Evolutionary conservation across 1,140 invertebrate species (phyloP), one percentile per base, ranked within the genome.

Genomic region (Drosophila subobscura): DNA sequence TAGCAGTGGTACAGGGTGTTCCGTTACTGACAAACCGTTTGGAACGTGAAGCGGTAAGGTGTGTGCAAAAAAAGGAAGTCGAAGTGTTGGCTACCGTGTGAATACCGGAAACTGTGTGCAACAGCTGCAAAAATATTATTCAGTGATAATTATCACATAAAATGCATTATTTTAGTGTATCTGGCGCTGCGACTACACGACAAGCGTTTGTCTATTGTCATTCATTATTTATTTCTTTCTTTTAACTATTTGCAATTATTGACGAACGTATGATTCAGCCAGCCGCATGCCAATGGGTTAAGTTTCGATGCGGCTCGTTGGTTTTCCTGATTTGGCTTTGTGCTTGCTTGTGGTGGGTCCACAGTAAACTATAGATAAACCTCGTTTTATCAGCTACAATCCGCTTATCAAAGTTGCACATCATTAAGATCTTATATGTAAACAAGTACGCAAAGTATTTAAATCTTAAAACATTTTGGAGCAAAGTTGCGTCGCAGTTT

Each of bases 321-420:
- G 16, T 20, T 1, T 20, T 0, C 16, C 16, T 20, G 16, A 0
- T 20, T 20, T 20, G 0, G 16, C 16, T 37, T 3, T 37, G 33
- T 10, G 10, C 10, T 10, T 33, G 29, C 27, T 29, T 29, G 27
- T 2, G 4, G 1, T 3, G 27, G 44, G 23, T 45, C 51, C 68
- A 45, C 56, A 37, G 10, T 68, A 61, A 85, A 79, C 70, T 77
- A 77, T 72, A 72, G 74, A 88, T 86, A 86, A 83, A 79, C 88
- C 83, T 76, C 3, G 49, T 71, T 71, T 83, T 88, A 88, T 89
- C 84, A 88, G 79, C 25, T 83, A 70, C 44, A 56, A 51, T 54
- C 44, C 47, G 42, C 58, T 70, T 86, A 86, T 86, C 83, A 76
- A 45, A 74, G 64, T 49, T 68, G 81, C 74, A 76, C 79, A 79